Evolutionary conservation across 2,113 vertebrate species (phyloP).

Genomic region (Oncorhynchus masou): DNA sequence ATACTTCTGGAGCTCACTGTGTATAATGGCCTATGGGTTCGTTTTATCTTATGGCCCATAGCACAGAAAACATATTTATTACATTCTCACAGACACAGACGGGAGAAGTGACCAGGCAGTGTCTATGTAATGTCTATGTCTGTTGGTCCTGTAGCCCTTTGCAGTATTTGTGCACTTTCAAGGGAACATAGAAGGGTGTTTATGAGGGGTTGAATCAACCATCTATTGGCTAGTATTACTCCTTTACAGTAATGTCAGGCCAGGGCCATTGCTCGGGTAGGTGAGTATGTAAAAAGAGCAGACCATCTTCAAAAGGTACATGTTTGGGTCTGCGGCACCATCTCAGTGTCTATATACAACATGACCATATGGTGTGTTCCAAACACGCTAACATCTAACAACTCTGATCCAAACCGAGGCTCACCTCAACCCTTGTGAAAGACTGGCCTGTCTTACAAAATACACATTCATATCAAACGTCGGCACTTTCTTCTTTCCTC

Average conservation of each 20-base stretch:
- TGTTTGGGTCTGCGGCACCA: too few species aligned
- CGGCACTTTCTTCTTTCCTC: too few species aligned
- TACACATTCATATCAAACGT: too few species aligned
- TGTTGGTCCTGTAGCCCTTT: slow-evolving; percentile 64
- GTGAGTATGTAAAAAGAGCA: too few species aligned
- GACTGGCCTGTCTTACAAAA: slow-evolving; percentile 10
- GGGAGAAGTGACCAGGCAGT: neutral
- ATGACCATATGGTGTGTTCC: neutral
- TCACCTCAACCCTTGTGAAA: neutral
- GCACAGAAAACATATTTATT: too few species aligned
- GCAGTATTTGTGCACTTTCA: slow-evolving; percentile 46
- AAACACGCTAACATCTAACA: too few species aligned
- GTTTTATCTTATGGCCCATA: too few species aligned
- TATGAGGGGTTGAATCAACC: neutral
- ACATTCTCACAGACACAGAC: too few species aligned
- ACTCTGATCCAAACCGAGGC: too few species aligned
- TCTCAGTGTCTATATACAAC: neutral
- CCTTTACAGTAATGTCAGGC: slow-evolving; percentile 29
- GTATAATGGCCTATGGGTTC: too few species aligned
- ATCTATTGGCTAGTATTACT: slow-evolving; percentile 48
- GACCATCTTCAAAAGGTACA: too few species aligned
- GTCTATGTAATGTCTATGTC: neutral
- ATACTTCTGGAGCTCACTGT: too few species aligned
- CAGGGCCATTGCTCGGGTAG: neutral
- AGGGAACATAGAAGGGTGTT: neutral